Evolutionary conservation across 2,888 invertebrate genomes (phyloP), one percentile per base, ranked within the genome.

Genomic region (Agonopterix alstromeriana): DNA sequence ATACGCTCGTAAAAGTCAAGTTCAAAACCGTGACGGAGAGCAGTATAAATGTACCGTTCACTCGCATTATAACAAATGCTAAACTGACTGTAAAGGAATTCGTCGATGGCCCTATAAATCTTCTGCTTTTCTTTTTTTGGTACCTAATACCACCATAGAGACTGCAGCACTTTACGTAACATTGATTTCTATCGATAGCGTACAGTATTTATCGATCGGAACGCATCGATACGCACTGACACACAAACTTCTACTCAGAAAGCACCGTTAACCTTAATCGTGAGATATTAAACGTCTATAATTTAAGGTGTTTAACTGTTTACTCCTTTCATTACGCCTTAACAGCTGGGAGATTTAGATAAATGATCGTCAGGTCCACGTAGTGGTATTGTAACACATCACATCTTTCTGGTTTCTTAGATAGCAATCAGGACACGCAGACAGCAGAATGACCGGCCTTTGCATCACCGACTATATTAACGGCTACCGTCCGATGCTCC

Each of bases 71-170:
- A 63, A 63, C 65, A 45, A 58, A 61, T 63, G 65, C 57, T 64
- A 65, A 68, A 68, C 71, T 66, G 67, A 63, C 66, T 75, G 73
- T 74, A 68, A 77, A 75, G 67, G 66, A 66, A 73, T 73, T 71
- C 72, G 58, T 70, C 73, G 67, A 65, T 73, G 63, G 57, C 56
- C 51, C 52, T 53, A 70, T 73, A 66, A 69, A 70, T 73, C 68
- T 66, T 51, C 35, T 36, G 50, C 56, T 65, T 65, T 60, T 58
- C 60, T 55, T 60, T 61, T 58, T 56, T 63, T 61, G 60, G 55
- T 11, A 45, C 50, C 48, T 11, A 27, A 10, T 12, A n/a, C 12
- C 41, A 11, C 36, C 41, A 35, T 10, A 11, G 27, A 10, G n/a
- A 27, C 27, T 10, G 10, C 12, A 27, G 27, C 27, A 38, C 2